Conservation (phyloP, 2,113 vertebrate genomes). For the Cyphomyrus plagiostoma region DNA sequence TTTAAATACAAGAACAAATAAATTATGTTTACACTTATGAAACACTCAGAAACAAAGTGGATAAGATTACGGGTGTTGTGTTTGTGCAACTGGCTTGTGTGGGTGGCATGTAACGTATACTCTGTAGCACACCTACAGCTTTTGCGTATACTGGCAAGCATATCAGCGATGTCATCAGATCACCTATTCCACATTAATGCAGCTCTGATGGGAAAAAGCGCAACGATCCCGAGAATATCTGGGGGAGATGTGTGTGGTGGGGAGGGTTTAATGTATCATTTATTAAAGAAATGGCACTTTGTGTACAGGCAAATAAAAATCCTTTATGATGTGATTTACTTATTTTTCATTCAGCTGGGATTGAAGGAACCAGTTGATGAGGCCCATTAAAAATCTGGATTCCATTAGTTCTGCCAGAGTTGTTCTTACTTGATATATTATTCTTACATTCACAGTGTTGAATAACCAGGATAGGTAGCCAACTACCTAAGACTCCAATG, state of each 20-base stretch:
- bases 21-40: conserved; percentile 66
- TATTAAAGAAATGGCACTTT: not conserved
- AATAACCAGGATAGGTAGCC: conserved; percentile 9
- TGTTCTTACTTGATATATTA: conserved; percentile 11
- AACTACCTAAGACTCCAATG: conserved; percentile 18
- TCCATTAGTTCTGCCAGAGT: conserved; percentile 5
- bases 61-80: conserved; percentile 58
- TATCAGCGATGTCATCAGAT: conserved; percentile 52
- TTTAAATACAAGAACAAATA: conserved; percentile 61
- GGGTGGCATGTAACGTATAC: conserved; percentile 57
- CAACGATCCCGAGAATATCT: conserved; percentile 30
- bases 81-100: conserved; percentile 62
- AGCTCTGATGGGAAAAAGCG: conserved; percentile 42
- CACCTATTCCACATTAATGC: conserved; percentile 46
- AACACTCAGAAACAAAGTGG: conserved; percentile 48
- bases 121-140: conserved; percentile 51
- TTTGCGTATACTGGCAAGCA: conserved; percentile 59
- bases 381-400: not conserved
- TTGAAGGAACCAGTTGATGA: conserved; percentile 15
- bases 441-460: not conserved
- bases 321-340: not conserved
- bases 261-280: not conserved
- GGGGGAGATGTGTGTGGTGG: not conserved
- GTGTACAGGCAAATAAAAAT: not conserved
- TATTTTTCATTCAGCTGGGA: not conserved